Base-by-base conservation (phyloP, 2,113 vertebrate species). In the Tachysurus fulvidraco region DNA sequence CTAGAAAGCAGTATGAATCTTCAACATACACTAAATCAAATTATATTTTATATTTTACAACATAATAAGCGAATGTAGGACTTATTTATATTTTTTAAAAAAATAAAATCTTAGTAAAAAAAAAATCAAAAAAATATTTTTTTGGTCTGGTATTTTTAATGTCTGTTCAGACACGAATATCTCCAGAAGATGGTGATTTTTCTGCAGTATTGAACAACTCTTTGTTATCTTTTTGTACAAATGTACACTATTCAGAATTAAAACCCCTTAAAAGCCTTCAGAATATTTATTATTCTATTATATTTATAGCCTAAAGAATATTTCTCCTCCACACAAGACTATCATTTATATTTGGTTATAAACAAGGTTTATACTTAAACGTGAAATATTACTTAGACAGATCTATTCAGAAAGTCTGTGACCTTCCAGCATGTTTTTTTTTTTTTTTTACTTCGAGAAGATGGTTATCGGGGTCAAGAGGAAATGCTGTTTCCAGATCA, bases 101-200 rank as follows among this genome's bases (percentile, higher is more conserved):
- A 41, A 71, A 71, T 36, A 36, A 36, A 6, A 71, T 19, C 36
- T 71, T 0, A 19, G 6, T 41, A 8, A 41, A 65, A 28, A 1
- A n/a, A n/a, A n/a, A n/a, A n/a, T n/a, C n/a, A n/a, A n/a, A n/a
- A n/a, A n/a, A n/a, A n/a, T n/a, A n/a, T 2, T 0, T n/a, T 76
- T 28, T 60, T 85, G 28, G 59, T 65, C 19, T 65, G 23, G 44
- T 78, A 52, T 77, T 77, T 46, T 52, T 85, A 30, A 74, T 30
- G 57, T 46, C 9, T 74, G 16, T 77, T 46, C 46, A 73, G 14
- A 44, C 36, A 84, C 44, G 52, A 30, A 64, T 62, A 62, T 76
- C 83, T 62, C 21, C 50, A 83, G 41, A 57, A 41, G 65, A 14
- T 25, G 25, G 21, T 36, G 36, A 54, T 83, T 46, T 54, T 25